These are phyloP conservation scores for Calephelis nemesis DNA, from an alignment of 1,140 invertebrate genomes.

Conservation along the genomic window DNA sequence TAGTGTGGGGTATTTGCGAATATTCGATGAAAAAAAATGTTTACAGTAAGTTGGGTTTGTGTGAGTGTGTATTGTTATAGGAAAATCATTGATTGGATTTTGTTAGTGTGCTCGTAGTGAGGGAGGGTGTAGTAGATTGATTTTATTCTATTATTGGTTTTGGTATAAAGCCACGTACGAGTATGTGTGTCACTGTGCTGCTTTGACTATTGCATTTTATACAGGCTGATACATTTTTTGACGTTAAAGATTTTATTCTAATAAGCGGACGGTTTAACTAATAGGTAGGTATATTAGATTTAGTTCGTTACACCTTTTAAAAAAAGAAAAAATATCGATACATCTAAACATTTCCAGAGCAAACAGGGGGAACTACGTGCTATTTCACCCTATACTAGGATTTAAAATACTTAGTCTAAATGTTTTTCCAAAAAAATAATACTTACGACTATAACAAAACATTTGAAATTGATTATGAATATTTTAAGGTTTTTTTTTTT, in stretches of 20 bases:
- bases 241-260: not conserved
- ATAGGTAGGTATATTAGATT: no score
- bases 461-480: no score
- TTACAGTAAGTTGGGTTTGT: conserved; percentile 64
- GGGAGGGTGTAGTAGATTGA: conserved; percentile 76
- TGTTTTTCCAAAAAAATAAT: no score
- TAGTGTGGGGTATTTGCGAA: conserved; percentile 64
- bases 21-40: conserved; percentile 61
- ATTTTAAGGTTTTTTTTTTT: no score
- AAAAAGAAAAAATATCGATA: no score
- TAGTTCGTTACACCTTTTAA: no score
- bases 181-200: conserved; percentile 77
- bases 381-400: no score
- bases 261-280: not conserved
- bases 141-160: conserved; percentile 78
- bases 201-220: conserved; percentile 53
- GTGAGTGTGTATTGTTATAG: conserved; percentile 49
- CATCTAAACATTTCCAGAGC: no score
- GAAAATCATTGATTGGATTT: conserved; percentile 67
- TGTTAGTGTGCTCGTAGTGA: conserved; percentile 51
- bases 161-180: conserved; percentile 76
- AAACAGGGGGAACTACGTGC: no score
- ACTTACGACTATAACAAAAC: no score
- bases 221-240: conserved; percentile 44
- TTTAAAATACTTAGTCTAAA: no score